Evolutionary conservation across 35 echinoderm and acorn worm genomes (phyloP).

Genomic region (Diadema setosum): DNA sequence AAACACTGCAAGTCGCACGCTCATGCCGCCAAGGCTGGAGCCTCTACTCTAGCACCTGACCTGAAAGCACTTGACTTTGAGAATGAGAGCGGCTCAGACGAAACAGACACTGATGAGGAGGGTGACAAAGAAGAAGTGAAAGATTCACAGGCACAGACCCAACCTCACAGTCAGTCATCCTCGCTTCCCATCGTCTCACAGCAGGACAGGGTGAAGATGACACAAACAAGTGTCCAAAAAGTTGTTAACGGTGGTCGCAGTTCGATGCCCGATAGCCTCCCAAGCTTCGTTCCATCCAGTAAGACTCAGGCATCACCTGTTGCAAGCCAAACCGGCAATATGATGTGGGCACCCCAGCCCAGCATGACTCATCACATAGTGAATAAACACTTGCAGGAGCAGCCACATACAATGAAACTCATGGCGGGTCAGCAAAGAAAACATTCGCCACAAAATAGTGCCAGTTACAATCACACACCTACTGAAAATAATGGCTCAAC

Average conservation of each 20-base stretch:
- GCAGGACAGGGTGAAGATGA: not conserved
- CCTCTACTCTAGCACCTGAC: not conserved
- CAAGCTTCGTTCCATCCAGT: not conserved
- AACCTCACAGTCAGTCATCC: not conserved
- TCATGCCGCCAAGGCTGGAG: conserved; percentile 92
- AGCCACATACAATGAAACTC: too few relatives aligned
- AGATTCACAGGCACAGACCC: not conserved
- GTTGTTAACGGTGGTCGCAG: not conserved
- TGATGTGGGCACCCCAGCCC: not conserved
- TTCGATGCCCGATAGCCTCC: not conserved
- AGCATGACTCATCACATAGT: too few relatives aligned
- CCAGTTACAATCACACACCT: too few relatives aligned
- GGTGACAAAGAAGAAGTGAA: not conserved
- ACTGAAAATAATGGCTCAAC: too few relatives aligned
- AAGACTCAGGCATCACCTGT: not conserved
- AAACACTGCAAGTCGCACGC: conserved; percentile 98
- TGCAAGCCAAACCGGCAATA: not conserved
- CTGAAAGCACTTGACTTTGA: conserved; percentile 53
- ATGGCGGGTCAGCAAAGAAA: too few relatives aligned
- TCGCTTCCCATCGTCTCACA: not conserved
- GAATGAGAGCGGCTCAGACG: conserved; percentile 88
- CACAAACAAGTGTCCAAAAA: not conserved
- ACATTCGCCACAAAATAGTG: too few relatives aligned
- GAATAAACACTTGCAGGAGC: too few relatives aligned
- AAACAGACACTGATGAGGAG: conserved; percentile 98